Evolutionary conservation across 2,797 vertebrate genomes (phyloP).

Genomic region (Clarias platycephalus): DNA sequence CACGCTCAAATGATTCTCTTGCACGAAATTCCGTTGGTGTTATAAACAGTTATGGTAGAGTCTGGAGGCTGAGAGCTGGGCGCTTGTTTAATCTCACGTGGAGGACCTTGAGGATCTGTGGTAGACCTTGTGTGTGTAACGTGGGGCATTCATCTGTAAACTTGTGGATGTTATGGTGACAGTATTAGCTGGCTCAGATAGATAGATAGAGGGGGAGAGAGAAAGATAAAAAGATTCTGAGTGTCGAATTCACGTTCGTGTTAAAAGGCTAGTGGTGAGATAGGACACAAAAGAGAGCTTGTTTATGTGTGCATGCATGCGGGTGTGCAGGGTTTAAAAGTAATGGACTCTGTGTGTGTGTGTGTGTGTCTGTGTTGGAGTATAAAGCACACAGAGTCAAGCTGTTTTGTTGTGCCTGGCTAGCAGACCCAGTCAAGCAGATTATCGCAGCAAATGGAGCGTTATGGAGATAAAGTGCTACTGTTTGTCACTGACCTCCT

Average conservation of each 20-base stretch:
- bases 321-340: constrained; percentile 12
- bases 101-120: constrained; percentile 8
- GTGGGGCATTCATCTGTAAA: constrained; percentile 34
- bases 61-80: not conserved
- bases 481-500: constrained; percentile 61
- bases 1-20: constrained; percentile 6
- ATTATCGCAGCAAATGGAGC: constrained; percentile 73
- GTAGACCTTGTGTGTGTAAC: constrained; percentile 35
- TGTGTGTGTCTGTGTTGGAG: not conserved
- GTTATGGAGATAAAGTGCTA: constrained; percentile 61
- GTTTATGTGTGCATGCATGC: constrained; percentile 25
- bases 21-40: not conserved
- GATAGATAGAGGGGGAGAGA: not conserved
- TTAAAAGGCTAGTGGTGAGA: constrained; percentile 26
- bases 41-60: constrained; percentile 31
- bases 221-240: constrained; percentile 27
- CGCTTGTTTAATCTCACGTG: constrained; percentile 5
- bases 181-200: constrained; percentile 17
- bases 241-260: constrained; percentile 36
- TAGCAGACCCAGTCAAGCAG: constrained; percentile 62
- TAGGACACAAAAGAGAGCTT: constrained; percentile 24
- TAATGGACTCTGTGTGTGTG: constrained; percentile 10
- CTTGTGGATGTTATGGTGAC: constrained; percentile 45
- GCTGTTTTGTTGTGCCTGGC: constrained; percentile 50
- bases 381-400: constrained; percentile 20